Evolutionary conservation across 2,797 vertebrate species (phyloP), one percentile per base, ranked within the genome.

Genomic region (Enteromius anoplus): DNA sequence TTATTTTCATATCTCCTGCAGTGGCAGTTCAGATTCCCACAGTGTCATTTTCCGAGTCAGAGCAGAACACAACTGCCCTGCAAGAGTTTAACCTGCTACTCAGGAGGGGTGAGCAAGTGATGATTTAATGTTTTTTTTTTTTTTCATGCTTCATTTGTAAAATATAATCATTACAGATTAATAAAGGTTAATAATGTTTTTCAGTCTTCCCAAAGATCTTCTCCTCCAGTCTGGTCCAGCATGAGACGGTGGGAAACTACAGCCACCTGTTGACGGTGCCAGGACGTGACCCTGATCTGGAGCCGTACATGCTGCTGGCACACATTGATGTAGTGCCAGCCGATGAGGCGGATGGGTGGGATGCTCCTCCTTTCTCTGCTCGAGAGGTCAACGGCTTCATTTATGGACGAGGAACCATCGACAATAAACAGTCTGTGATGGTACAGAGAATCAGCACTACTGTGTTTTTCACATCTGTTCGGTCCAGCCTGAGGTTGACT

Each of bases 291-390:
- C 32, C 34, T 34, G 88, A 89, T 55, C 84, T 97, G 85, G 85
- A 90, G 84, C 97, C 98, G 0, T 99, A 98, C 85, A 93, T 99
- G 93, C 93, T 99, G 68, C 87, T 98, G 83, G 96, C 97, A 47
- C 98, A 99, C 92, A 94, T 96, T n/a, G 98, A 99, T n/a, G 97
- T 99, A 51, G 97, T 99, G 5, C 97, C 98, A 15, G 97, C 96
- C 70, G n/a, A 92, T 15, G 94, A 95, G 87, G 89, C 91, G 0
- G 94, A 97, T 47, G 97, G 95, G 78, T 99, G 98, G 98, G 94
- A 97, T 0, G 95, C 95, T 2, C 96, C 96, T 4, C 98, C 97
- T 0, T 99, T 99, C 91, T 98, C 97, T 76, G 98, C 96, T 40
- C 68, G 95, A 81, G 97, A 98, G 87, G 93, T 90, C 1, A 90